A percentile compares a stretch with the other conserved stretches of the same genome.
Evolutionary conservation across 92 coral and sea anemone genomes (phyloP).

Genomic region (Micromussa lordhowensis): DNA sequence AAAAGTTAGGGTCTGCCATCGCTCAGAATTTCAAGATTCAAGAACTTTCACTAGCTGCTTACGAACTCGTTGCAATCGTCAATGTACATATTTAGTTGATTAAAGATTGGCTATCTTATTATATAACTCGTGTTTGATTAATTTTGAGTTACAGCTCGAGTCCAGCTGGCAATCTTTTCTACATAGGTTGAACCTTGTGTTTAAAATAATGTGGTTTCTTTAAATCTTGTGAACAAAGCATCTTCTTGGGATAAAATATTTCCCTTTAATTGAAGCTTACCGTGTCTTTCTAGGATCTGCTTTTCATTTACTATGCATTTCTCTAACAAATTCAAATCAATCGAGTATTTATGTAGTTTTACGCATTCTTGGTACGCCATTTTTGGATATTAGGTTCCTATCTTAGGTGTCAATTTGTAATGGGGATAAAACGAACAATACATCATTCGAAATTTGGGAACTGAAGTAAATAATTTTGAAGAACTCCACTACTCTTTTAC

Average conservation of each 20-base stretch:
- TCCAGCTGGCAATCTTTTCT: neutral
- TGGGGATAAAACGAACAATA: neutral
- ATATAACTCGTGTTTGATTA: neutral
- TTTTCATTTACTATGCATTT: neutral
- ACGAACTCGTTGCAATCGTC: neutral
- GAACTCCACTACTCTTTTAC: neutral
- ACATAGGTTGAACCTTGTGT: neutral
- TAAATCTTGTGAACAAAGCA: neutral
- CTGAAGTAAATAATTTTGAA: neutral
- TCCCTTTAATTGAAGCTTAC: neutral
- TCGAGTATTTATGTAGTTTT: neutral
- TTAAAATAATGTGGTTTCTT: constrained; percentile 1
- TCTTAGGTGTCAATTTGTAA: neutral
- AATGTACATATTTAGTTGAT: neutral
- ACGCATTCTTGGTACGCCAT: neutral
- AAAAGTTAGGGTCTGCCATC: neutral
- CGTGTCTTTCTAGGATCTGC: neutral
- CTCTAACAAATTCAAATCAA: neutral
- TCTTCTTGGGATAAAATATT: neutral
- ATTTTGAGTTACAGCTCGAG: neutral
- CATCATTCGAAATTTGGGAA: neutral
- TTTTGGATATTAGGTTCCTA: neutral
- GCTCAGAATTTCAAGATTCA: neutral
- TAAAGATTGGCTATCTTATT: neutral
- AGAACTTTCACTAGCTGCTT: neutral